Evolutionary conservation across 1,140 invertebrate species (phyloP), one percentile per base, ranked within the genome.

Genomic region (Drosophila carrolli): DNA sequence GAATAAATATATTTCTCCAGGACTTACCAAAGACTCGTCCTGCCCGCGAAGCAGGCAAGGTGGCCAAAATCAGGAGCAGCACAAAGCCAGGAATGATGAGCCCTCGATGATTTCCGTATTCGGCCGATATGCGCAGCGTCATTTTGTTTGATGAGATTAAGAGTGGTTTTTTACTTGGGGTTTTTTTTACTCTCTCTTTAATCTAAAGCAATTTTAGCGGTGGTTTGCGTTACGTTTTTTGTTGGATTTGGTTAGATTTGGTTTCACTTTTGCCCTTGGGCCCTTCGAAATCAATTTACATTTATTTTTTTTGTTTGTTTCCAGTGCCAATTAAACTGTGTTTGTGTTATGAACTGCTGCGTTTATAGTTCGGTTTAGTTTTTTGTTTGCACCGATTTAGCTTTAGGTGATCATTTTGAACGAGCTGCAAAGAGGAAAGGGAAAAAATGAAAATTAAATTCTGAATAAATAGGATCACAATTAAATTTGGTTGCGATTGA

Each of bases 11-110:
- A 29, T 65, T 29, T 41, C n/a, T 37, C 2, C 13, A 4, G 40
- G 44, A 86, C 90, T 91, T 83, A 91, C 90, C 90, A 35, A 91
- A 91, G 65, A 91, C 83, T 29, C 90, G 90, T 54, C 90, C 90
- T 43, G 90, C 90, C 59, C 78, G 72, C 27, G 74, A 55, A 29
- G 47, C 51, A 32, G 85, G 78, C 72, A 67, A 54, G 55, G 74
- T 75, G 41, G 63, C 62, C 77, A 80, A 78, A 68, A 73, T 74
- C 65, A 91, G 56, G 66, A 91, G 62, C 58, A 78, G 67, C 51
- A 90, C 75, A 70, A 85, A 77, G 72, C 78, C 84, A 68, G 88
- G 82, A 78, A 89, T 90, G 78, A 91, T 91, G 78, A 89, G 83
- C 62, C 70, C 86, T 67, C 81, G 84, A 89, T 90, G 81, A 89